phyloP scores from a whole-genome alignment of 2,797 vertebrate species.

The Thaleichthys pacificus region DNA sequence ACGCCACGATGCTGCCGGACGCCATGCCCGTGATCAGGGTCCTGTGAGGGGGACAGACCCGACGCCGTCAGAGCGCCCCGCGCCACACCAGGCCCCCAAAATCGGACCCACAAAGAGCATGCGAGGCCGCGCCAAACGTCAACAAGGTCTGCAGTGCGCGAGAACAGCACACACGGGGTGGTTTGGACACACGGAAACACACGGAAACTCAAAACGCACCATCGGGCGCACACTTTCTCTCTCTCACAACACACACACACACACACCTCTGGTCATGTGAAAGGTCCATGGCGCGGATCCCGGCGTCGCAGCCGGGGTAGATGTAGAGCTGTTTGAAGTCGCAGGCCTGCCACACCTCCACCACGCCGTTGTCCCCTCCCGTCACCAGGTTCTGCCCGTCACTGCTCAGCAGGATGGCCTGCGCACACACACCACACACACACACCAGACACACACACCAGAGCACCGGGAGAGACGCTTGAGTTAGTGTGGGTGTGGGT shows the following conservation, averaged over 20 bases:
- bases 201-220: not conserved
- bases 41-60: slow-evolving; percentile 65
- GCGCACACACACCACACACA: slow-evolving; percentile 5
- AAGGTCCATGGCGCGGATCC: slow-evolving; percentile 97
- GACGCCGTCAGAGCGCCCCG: not conserved
- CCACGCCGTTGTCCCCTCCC: slow-evolving; percentile 95
- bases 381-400: slow-evolving; percentile 99
- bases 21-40: slow-evolving; percentile 99
- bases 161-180: not conserved
- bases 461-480: not conserved
- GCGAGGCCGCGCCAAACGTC: not conserved
- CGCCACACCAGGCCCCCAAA: not conserved
- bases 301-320: slow-evolving; percentile 97
- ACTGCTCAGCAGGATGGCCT: slow-evolving; percentile 96
- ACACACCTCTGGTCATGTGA: slow-evolving; percentile 98
- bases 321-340: slow-evolving; percentile 99
- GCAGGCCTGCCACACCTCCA: slow-evolving; percentile 98
- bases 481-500: not conserved
- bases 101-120: not conserved
- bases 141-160: not conserved
- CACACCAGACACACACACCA: not conserved
- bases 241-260: not conserved
- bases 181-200: not conserved
- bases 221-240: too few relatives aligned
- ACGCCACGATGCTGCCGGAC: slow-evolving; percentile 98